A percentile compares a stretch with the other conserved stretches of the same genome.
These are phyloP conservation scores for Clytia hemisphaerica DNA, from an alignment of 30 jellyfish, hydroid and myxozoan genomes.

Conservation along the genomic window DNA sequence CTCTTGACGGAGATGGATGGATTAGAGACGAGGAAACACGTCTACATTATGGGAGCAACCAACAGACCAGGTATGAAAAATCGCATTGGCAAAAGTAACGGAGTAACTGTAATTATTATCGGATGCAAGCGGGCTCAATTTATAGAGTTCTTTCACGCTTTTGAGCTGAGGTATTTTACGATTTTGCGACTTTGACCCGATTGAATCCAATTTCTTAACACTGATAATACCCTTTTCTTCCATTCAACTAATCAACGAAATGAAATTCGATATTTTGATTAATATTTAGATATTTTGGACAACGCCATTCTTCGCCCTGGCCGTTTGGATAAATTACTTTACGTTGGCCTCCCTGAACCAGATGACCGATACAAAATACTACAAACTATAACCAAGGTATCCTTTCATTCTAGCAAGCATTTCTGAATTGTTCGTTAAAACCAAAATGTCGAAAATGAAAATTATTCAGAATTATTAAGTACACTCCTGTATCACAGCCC, in stretches of 20 bases:
- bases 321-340: slow-evolving; percentile 77
- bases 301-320: slow-evolving; percentile 98
- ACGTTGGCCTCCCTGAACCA: slow-evolving; percentile 80
- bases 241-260: too few species aligned
- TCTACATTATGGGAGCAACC: slow-evolving; percentile 96
- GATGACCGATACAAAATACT: slow-evolving; percentile 73
- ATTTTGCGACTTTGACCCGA: too few species aligned
- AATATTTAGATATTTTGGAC: slow-evolving; percentile 76
- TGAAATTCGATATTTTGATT: too few species aligned
- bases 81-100: too few species aligned
- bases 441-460: too few species aligned
- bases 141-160: neutral
- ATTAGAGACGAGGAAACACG: slow-evolving; percentile 79
- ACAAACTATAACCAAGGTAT: slow-evolving; percentile 89
- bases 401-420: neutral
- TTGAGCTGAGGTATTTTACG: too few species aligned
- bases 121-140: neutral
- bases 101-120: neutral
- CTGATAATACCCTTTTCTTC: too few species aligned
- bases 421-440: too few species aligned
- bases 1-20: slow-evolving; percentile 99
- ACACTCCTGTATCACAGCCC: too few species aligned
- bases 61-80: slow-evolving; percentile 99
- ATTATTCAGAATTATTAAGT: too few species aligned
- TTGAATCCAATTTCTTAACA: too few species aligned